Conservation (phyloP, 1,140 invertebrate species). For the Achroia grisella region DNA sequence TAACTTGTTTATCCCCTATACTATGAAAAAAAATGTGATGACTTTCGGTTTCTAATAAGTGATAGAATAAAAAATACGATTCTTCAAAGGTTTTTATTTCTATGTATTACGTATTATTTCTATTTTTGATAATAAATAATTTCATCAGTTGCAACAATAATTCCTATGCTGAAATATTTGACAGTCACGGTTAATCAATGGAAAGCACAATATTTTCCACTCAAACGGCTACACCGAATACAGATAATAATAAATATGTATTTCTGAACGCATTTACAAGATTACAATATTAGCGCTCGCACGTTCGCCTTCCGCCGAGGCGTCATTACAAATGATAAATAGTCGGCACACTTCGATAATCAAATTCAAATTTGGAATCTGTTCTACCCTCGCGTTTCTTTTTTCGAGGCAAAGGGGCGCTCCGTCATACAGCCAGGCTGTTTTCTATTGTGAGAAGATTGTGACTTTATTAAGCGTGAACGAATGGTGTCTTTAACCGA, state of each 20-base stretch:
- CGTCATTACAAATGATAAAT: constrained; percentile 71
- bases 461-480: constrained; percentile 70
- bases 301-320: constrained; percentile 39
- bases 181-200: constrained; percentile 49
- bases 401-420: constrained; percentile 30
- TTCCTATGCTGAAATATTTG: constrained; percentile 14
- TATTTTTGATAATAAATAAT: no score
- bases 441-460: constrained; percentile 65
- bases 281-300: constrained; percentile 65
- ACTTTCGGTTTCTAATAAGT: no score
- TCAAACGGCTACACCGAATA: constrained; percentile 41
- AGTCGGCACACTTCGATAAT: constrained; percentile 70
- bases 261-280: constrained; percentile 63
- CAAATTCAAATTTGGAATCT: constrained; percentile 74
- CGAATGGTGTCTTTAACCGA: constrained; percentile 58
- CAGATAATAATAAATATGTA: constrained; percentile 62
- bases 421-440: constrained; percentile 36
- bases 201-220: constrained; percentile 61
- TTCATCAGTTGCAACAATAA: no score
- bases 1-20: no score
- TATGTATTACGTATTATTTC: no score
- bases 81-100: no score
- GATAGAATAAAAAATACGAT: no score
- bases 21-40: no score
- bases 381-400: constrained; percentile 55